Evolutionary conservation across 2,797 vertebrate species (phyloP).

Genomic region (Myotis planiceps): DNA sequence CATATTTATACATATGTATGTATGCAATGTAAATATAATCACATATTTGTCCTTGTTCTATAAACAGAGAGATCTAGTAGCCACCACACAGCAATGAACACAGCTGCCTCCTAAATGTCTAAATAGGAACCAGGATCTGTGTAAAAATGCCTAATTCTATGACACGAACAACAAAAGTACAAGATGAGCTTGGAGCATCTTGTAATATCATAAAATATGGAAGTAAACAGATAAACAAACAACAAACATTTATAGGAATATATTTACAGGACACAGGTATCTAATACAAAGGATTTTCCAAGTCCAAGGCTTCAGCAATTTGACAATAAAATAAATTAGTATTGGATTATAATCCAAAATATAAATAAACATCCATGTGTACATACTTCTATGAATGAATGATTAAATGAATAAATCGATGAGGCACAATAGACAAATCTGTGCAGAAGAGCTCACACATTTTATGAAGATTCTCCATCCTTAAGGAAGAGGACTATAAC

Average conservation of each 20-base stretch:
- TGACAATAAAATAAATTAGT: not conserved
- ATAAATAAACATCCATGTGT: not conserved
- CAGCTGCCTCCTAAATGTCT: not conserved
- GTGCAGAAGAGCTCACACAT: not conserved
- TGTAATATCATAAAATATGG: not conserved
- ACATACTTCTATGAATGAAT: not conserved
- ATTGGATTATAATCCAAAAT: not conserved
- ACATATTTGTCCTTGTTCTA: not conserved
- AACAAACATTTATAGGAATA: not conserved
- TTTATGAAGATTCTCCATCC: not conserved
- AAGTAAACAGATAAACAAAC: not conserved
- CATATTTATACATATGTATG: not conserved
- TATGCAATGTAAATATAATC: not conserved
- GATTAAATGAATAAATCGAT: not conserved
- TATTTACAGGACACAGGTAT: not conserved
- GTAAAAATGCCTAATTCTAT: not conserved
- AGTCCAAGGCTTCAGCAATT: not conserved
- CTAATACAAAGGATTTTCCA: not conserved
- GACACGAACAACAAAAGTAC: not conserved
- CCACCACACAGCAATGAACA: not conserved
- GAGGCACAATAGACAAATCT: not conserved
- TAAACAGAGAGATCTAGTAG: not conserved
- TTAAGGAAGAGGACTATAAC: not conserved
- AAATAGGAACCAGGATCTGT: not conserved
- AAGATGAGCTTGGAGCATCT: not conserved